Percentiles rank a stretch among this genome's conserved stretches.
Evolutionary conservation across 2,888 invertebrate species (phyloP).

Genomic region (Eucera pruinosa): DNA sequence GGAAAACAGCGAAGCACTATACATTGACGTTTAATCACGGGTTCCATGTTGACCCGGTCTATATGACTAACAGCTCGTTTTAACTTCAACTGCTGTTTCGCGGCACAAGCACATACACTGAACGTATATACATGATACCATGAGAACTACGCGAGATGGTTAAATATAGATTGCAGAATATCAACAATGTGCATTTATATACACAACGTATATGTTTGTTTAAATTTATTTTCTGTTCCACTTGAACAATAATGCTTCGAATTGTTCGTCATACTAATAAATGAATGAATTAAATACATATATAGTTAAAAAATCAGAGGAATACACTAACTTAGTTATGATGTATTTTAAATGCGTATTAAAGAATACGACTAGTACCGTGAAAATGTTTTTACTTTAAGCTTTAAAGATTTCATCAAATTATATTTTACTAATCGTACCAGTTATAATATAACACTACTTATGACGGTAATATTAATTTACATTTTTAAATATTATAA

Average conservation of each 20-base stretch:
- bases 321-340: too few species aligned
- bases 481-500: not conserved
- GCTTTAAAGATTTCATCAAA: too few species aligned
- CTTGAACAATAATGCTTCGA: slow-evolving; percentile 12
- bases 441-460: too few species aligned
- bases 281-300: too few species aligned
- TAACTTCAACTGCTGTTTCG: slow-evolving; percentile 51
- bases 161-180: slow-evolving; percentile 53
- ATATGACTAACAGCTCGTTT: slow-evolving; percentile 41
- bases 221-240: slow-evolving; percentile 31
- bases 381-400: too few species aligned
- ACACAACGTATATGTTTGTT: not conserved
- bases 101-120: slow-evolving; percentile 6
- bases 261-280: too few species aligned
- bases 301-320: too few species aligned
- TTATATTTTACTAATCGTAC: too few species aligned
- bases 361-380: too few species aligned
- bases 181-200: slow-evolving; percentile 22
- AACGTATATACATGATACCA: not conserved
- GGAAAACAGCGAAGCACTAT: slow-evolving; percentile 47
- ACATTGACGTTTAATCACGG: slow-evolving; percentile 48
- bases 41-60: slow-evolving; percentile 66
- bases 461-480: too few species aligned
- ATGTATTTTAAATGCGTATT: too few species aligned
- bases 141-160: slow-evolving; percentile 19